Evolutionary conservation across 2,797 vertebrate genomes (phyloP).

Genomic region (Danio kyathit): DNA sequence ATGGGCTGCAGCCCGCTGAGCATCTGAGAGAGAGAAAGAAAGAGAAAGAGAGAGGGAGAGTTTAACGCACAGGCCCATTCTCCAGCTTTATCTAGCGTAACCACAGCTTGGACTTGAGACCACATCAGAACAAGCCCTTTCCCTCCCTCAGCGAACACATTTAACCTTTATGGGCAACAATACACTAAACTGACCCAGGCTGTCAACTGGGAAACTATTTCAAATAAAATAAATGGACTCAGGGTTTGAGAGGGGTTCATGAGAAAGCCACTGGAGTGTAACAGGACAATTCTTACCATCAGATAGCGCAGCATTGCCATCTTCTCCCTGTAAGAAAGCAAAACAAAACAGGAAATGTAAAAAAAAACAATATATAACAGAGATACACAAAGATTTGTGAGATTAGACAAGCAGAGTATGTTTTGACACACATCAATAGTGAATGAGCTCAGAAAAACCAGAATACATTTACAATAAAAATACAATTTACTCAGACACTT

Average conservation of each 20-base stretch:
- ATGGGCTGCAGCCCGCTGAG: constrained; percentile 86
- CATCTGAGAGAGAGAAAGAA: constrained; percentile 75
- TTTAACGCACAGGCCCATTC: not conserved
- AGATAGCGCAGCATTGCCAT: constrained; percentile 78
- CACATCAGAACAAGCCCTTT: constrained; percentile 9
- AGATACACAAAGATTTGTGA: constrained; percentile 9
- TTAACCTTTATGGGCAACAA: constrained; percentile 34
- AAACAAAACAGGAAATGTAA: not conserved
- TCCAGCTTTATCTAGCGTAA: constrained; percentile 7
- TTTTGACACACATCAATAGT: not conserved
- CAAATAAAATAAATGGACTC: constrained; percentile 22
- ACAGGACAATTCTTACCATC: constrained; percentile 78
- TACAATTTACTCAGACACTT: not conserved
- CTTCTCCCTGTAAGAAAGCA: constrained; percentile 76
- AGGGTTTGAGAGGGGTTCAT: constrained; percentile 15
- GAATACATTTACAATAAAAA: not conserved
- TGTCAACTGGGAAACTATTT: constrained; percentile 15
- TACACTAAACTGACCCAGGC: constrained; percentile 35
- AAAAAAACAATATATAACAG: not conserved
- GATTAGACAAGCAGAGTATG: not conserved
- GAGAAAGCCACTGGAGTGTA: not conserved
- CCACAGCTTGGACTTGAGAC: constrained; percentile 27
- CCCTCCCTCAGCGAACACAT: constrained; percentile 11
- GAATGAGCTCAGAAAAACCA: not conserved
- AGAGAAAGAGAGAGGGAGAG: not conserved